These are phyloP conservation scores for Fragum sueziense DNA, from an alignment of 2,888 invertebrate genomes.

Conservation along the genomic window DNA sequence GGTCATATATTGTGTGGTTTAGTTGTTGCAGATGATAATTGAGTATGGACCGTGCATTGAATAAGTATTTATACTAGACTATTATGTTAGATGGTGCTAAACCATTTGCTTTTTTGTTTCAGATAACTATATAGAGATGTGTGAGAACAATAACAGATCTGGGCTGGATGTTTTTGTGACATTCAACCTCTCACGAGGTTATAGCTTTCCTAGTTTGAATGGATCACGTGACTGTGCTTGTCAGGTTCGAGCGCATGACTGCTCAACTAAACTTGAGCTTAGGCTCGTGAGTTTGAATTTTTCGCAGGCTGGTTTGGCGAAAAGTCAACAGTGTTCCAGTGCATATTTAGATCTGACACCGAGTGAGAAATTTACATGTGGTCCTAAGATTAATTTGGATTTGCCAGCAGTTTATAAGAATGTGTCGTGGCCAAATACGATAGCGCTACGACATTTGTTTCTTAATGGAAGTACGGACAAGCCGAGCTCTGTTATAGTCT, in stretches of 20 bases:
- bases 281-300: constrained; percentile 12
- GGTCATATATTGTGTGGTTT: no score
- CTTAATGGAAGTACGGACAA: neutral
- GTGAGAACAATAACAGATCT: neutral
- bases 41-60: no score
- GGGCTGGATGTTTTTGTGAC: constrained; percentile 11
- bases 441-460: neutral
- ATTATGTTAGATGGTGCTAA: no score
- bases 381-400: neutral
- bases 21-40: no score
- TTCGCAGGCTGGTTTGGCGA: neutral
- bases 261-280: constrained; percentile 15
- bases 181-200: constrained; percentile 9
- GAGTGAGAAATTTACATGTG: neutral
- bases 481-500: neutral
- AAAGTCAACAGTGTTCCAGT: neutral
- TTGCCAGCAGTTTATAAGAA: neutral
- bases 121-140: constrained; percentile 16
- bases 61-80: no score
- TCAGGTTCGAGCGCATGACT: neutral
- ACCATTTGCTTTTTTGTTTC: no score
- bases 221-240: constrained; percentile 22
- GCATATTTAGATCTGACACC: neutral
- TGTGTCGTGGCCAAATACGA: neutral
- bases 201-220: constrained; percentile 13